Evolutionary conservation across 2,797 vertebrate species (phyloP), one percentile per base, ranked within the genome.

Genomic region (Percopsis omiscomaycus): DNA sequence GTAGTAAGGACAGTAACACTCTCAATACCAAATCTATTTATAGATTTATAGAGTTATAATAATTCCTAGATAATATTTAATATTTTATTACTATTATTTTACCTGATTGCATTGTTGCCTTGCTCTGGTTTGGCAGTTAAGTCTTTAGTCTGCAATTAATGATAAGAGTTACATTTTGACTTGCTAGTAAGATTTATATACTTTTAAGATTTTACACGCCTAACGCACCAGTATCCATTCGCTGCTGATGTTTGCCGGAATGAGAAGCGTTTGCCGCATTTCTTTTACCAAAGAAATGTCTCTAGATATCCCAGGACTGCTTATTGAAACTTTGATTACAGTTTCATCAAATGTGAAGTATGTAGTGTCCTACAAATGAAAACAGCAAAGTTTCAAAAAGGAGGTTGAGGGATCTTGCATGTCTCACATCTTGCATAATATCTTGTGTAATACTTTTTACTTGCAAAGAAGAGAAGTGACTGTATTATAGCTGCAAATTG

Each of bases 61-160:
- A 14, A 49, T 13, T 59, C 37, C 16, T 56, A 14, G 28, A 56
- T 30, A 22, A 22, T 22, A 22, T 22, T 22, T 22, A 1, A 22
- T n/a, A n/a, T n/a, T n/a, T 22, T 22, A 22, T 22, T 22, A 22
- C 22, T 22, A 22, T 22, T 47, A 13, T 50, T 71, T 71, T 80
- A 97, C 97, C 95, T 94, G 76, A 98, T 75, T 1, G 85, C 89
- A 86, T 95, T 98, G 60, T 67, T 83, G 73, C 96, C 95, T 78
- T 94, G 71, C 9, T 90, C 80, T 75, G 96, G 95, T 81, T 98
- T 99, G 9, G 68, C 1, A 3, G 0, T 84, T 72, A 85, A 77
- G 69, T 92, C 92, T n/a, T 89, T 59, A 1, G 55, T 15, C 84
- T 94, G 71, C 14, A 46, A 58, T 66, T 45, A 54, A 59, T 64